Evolutionary conservation across 2,797 vertebrate species (phyloP).

Genomic region (Melanotaenia boesemani): DNA sequence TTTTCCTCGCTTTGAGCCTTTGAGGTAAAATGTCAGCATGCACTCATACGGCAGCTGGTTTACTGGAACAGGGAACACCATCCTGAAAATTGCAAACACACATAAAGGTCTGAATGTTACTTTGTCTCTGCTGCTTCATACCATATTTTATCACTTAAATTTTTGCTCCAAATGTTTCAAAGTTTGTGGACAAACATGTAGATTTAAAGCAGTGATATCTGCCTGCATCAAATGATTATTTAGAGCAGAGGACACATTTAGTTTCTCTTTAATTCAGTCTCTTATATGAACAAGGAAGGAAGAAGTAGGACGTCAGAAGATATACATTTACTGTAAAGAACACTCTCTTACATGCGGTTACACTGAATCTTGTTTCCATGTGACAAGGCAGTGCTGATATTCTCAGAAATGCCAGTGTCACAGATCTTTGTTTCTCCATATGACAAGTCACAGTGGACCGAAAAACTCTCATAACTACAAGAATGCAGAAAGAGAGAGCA

Average conservation of each 20-base stretch:
- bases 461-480: constrained; percentile 78
- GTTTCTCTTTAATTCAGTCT: not conserved
- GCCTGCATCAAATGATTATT: not conserved
- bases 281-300: not conserved
- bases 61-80: constrained; percentile 77
- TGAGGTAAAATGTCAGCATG: constrained; percentile 78
- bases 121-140: not conserved
- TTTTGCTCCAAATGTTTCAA: too few species aligned
- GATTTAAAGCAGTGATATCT: too few species aligned
- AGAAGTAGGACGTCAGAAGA: not conserved
- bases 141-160: not conserved
- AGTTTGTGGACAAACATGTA: too few species aligned
- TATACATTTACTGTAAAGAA: not conserved
- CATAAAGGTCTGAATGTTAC: not conserved
- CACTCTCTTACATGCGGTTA: constrained; percentile 74
- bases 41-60: constrained; percentile 77
- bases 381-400: constrained; percentile 78
- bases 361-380: constrained; percentile 75
- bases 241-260: not conserved
- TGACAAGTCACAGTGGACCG: constrained; percentile 75
- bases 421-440: constrained; percentile 67
- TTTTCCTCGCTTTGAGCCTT: constrained; percentile 76
- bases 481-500: constrained; percentile 15
- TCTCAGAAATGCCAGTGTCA: constrained; percentile 71
- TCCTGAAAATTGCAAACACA: constrained; percentile 59